A percentile compares a stretch with the other conserved stretches of the same genome.
These are phyloP conservation scores for Heliconius hortense DNA, from an alignment of 2,888 invertebrate species.

Conservation along the genomic window DNA sequence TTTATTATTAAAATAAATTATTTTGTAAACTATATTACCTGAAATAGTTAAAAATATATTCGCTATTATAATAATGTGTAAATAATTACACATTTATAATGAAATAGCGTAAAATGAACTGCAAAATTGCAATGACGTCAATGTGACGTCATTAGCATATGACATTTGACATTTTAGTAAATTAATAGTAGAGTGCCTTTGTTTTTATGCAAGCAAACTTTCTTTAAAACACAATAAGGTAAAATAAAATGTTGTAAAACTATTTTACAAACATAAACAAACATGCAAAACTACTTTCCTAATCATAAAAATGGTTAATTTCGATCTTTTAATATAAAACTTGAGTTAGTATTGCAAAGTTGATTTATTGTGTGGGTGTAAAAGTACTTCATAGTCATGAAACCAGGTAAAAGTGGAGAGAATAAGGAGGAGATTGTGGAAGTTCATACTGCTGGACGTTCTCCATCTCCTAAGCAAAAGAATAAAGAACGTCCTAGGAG, in stretches of 20 bases:
- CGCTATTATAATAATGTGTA: background rate
- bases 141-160: slow-evolving; percentile 63
- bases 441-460: slow-evolving; percentile 67
- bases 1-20: background rate
- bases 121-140: slow-evolving; percentile 59
- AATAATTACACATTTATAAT: background rate
- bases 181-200: slow-evolving; percentile 43
- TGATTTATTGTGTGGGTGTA: slow-evolving; percentile 22
- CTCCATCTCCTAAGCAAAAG: slow-evolving; percentile 72
- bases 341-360: background rate
- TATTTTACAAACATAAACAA: slow-evolving; percentile 30
- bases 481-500: slow-evolving; percentile 60
- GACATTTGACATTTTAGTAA: slow-evolving; percentile 55
- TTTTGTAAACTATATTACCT: background rate
- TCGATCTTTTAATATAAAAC: background rate
- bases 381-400: slow-evolving; percentile 53
- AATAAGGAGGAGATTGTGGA: slow-evolving; percentile 73
- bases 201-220: slow-evolving; percentile 49
- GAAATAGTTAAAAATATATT: background rate
- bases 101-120: slow-evolving; percentile 40
- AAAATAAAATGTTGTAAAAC: slow-evolving; percentile 41
- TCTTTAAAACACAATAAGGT: slow-evolving; percentile 50
- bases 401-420: slow-evolving; percentile 69
- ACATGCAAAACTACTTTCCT: slow-evolving; percentile 15
- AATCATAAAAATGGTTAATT: background rate